Evolutionary conservation across 2,113 vertebrate species (phyloP), one percentile per base, ranked within the genome.

Genomic region (Oophaga pumilio): DNA sequence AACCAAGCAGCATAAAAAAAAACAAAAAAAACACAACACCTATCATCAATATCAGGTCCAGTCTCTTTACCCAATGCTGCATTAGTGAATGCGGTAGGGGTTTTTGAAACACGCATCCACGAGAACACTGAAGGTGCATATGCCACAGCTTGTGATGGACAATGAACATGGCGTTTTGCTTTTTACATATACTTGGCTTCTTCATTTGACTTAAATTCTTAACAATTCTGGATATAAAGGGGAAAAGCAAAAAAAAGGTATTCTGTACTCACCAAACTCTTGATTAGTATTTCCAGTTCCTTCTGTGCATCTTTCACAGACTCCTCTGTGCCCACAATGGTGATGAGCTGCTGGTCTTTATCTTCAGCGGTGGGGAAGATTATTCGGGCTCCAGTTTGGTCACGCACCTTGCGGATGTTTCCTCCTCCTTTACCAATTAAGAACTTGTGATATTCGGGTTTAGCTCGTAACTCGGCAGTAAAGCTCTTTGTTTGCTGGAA

Each of bases 401-500:
- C 98, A 0, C 98, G 97, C 87, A 99, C 98, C 91, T 98, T 99
- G 18, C 97, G 97, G 90, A 99, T 99, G 91, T 98, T 99, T 89
- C 96, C 97, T 0, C 98, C 98, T 1, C 98, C 98, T 89, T 98
- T 98, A 28, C 98, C 98, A 0, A 99, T 99, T 60, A 99, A 96
- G 94, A 99, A 99, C 89, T 98, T 99, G 94, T 99, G 98, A 91
- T 99, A 99, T 83, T 99, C 98, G 0, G 98, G 97, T 91, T 99
- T 99, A 71, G 98, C 98, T 12, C 95, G 96, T 87, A 99, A 94
- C 92, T 99, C 98, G 0, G 95, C 97, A 0, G 97, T 98, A 89
- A 97, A 97, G 89, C 97, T 99, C 93, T 98, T 99, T 0, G 94
- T 99, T 99, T 99, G 98, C 98, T 99, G 91, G 49, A 60, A 85